Percentiles rank a stretch among this genome's conserved stretches.
Evolutionary conservation across 2,888 invertebrate genomes (phyloP).

Genomic region (Eristalis tenax): DNA sequence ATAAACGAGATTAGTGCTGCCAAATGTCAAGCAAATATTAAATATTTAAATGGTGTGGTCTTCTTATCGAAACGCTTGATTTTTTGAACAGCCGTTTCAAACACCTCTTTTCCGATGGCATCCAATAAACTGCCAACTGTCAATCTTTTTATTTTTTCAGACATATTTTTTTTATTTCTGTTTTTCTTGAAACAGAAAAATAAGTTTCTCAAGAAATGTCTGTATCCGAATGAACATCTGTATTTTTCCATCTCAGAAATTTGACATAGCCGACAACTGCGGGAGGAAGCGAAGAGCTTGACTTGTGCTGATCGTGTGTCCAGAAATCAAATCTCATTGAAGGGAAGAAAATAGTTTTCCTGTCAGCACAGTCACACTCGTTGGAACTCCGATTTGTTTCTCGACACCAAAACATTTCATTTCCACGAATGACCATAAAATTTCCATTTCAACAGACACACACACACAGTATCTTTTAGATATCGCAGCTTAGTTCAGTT

Average conservation of each 20-base stretch:
- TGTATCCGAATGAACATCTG: neutral
- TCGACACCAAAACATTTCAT: too few relatives aligned
- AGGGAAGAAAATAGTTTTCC: too few relatives aligned
- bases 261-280: neutral
- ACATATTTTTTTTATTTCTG: too few relatives aligned
- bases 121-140: neutral
- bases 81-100: too few relatives aligned
- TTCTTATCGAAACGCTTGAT: too few relatives aligned
- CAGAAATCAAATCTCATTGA: neutral
- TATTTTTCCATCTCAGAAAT: neutral
- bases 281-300: neutral
- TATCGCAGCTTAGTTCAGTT: neutral
- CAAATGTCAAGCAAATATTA: neutral
- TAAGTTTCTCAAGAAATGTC: neutral
- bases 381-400: too few relatives aligned
- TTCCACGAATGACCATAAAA: too few relatives aligned
- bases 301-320: neutral
- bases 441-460: neutral
- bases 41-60: too few relatives aligned
- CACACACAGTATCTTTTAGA: neutral
- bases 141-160: neutral
- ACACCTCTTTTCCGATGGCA: too few relatives aligned
- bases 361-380: too few relatives aligned
- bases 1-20: too few relatives aligned
- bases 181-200: too few relatives aligned